A percentile compares a stretch with the other conserved stretches of the same genome.
phyloP scores from a whole-genome alignment of 1,140 invertebrate species.

The Trachelipus rathkii region DNA sequence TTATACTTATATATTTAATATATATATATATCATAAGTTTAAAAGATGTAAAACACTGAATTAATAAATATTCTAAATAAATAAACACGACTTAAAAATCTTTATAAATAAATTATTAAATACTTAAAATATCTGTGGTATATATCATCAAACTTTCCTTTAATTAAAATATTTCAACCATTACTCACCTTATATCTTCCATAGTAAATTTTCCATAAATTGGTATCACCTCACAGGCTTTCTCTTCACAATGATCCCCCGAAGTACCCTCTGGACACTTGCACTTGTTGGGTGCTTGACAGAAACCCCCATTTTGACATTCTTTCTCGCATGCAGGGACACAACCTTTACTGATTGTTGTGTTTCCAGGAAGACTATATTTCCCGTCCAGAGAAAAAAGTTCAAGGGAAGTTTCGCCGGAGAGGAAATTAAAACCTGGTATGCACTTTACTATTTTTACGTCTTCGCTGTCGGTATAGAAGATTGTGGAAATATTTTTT shows the following conservation, averaged over 20 bases:
- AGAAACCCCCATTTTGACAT: slow-evolving; percentile 23
- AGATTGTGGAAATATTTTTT: too few species aligned
- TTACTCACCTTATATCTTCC: neutral
- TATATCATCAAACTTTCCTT: too few species aligned
- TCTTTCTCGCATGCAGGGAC: slow-evolving; percentile 10
- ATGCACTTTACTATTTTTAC: neutral
- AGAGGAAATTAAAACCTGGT: neutral
- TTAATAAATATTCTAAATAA: too few species aligned
- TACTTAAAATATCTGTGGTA: too few species aligned
- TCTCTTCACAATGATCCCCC: neutral
- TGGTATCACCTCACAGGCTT: neutral
- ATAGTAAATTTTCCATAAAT: neutral
- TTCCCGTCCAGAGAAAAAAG: neutral
- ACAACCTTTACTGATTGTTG: neutral
- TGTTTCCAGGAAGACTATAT: neutral
- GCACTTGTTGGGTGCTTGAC: slow-evolving; percentile 17
- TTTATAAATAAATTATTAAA: too few species aligned
- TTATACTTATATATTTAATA: too few species aligned
- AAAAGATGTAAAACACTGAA: too few species aligned
- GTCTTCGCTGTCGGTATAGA: too few species aligned
- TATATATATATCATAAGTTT: too few species aligned
- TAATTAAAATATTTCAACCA: too few species aligned
- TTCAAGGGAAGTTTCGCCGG: neutral
- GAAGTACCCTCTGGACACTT: slow-evolving; percentile 9
- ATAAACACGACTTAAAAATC: too few species aligned